Percentiles rank a stretch among this genome's conserved stretches.
Conservation (phyloP, 2,888 invertebrate genomes). For the Fragum fragum region DNA sequence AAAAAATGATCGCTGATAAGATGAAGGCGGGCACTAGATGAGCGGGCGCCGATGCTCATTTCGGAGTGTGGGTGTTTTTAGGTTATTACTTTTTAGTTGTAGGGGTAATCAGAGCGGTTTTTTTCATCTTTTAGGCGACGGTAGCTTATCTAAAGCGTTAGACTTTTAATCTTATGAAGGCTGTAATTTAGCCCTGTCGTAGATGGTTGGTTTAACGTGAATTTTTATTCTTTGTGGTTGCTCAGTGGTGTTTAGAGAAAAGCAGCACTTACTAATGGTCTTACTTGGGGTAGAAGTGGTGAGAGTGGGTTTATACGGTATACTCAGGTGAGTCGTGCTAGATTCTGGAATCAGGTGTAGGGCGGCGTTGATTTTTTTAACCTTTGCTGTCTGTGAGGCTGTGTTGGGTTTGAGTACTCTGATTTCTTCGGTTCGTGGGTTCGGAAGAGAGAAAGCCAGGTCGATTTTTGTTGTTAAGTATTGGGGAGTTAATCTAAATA, state of each 20-base stretch:
- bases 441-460: not conserved
- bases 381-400: not conserved
- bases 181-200: not conserved
- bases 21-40: not conserved
- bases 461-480: not conserved
- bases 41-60: not conserved
- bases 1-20: not conserved
- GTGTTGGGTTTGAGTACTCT: not conserved
- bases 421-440: not conserved
- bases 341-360: not conserved
- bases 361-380: not conserved
- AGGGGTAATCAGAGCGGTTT: not conserved
- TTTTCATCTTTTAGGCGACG: no score
- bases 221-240: not conserved
- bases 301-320: not conserved
- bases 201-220: not conserved
- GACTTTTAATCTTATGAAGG: not conserved
- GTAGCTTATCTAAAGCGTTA: constrained; percentile 17
- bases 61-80: not conserved
- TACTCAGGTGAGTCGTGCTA: not conserved
- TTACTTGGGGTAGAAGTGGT: not conserved
- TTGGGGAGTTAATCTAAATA: constrained; percentile 8
- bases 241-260: not conserved
- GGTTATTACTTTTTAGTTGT: not conserved
- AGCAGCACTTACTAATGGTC: not conserved